Conservation (phyloP, 2,113 vertebrate species). For the Ceyx cyanopectus region DNA sequence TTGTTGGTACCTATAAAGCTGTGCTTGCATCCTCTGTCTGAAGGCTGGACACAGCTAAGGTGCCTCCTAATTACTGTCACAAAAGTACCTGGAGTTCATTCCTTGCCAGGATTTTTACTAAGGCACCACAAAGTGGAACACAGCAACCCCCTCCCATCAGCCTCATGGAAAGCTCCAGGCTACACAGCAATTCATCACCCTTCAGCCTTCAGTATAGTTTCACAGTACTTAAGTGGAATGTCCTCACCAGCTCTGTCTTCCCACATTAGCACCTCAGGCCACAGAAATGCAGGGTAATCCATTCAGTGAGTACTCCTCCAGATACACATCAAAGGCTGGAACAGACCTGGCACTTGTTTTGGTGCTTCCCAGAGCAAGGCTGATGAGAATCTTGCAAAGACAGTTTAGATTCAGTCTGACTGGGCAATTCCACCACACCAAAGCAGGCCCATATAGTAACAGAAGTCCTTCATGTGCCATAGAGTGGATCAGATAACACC, state of each 20-base stretch:
- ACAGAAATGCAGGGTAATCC: not conserved
- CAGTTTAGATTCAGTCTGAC: not conserved
- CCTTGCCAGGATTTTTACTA: not conserved
- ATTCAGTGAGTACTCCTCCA: not conserved
- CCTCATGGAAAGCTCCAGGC: not conserved
- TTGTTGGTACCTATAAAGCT: not conserved
- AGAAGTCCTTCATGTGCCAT: not conserved
- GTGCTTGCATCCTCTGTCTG: not conserved
- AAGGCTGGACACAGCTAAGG: not conserved
- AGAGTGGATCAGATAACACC: not conserved
- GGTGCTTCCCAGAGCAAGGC: not conserved
- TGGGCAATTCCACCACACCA: not conserved
- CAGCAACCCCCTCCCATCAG: not conserved
- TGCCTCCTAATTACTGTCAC: not conserved
- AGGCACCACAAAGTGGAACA: not conserved
- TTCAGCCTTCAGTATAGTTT: not conserved
- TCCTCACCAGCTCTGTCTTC: not conserved
- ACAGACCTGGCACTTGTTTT: not conserved
- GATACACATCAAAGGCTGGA: not conserved
- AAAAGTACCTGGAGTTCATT: not conserved
- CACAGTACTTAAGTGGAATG: not conserved
- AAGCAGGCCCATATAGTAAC: not conserved
- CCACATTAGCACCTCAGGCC: conserved; percentile 14
- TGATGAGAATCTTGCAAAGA: not conserved
- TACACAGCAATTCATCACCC: not conserved